Percentiles rank a stretch among this genome's conserved stretches.
These are phyloP conservation scores for Adela reaumurella DNA, from an alignment of 2,888 invertebrate species.

Conservation along the genomic window DNA sequence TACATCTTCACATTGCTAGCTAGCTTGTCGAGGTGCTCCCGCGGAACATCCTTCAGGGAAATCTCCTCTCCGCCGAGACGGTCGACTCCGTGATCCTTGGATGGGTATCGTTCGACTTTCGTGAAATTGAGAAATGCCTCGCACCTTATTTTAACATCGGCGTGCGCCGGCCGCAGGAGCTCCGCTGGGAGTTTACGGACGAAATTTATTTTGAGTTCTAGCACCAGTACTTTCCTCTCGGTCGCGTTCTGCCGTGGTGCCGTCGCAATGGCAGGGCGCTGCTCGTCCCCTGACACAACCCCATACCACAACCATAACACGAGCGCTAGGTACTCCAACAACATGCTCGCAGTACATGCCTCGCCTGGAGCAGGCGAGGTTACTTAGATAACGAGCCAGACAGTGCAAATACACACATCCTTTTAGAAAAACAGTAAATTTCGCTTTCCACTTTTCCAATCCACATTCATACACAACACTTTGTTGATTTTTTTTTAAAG, in stretches of 20 bases:
- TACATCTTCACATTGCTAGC: slow-evolving; percentile 34
- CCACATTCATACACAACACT: too few relatives aligned
- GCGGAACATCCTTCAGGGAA: slow-evolving; percentile 31
- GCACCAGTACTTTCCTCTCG: slow-evolving; percentile 39
- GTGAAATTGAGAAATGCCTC: slow-evolving; percentile 45
- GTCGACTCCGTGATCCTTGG: slow-evolving; percentile 31
- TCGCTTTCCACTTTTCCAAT: too few relatives aligned
- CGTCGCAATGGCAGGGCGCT: too few relatives aligned
- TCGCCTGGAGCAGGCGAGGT: not conserved
- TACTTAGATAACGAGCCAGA: too few relatives aligned
- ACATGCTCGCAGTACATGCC: not conserved
- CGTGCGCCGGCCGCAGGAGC: slow-evolving; percentile 24
- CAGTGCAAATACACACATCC: too few relatives aligned
- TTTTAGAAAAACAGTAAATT: too few relatives aligned
- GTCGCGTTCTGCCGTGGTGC: slow-evolving; percentile 14
- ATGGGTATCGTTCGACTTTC: slow-evolving; percentile 36
- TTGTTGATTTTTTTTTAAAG: too few relatives aligned
- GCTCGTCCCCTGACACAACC: not conserved
- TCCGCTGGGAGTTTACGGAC: slow-evolving; percentile 33
- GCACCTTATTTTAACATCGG: slow-evolving; percentile 37
- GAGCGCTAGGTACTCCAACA: not conserved
- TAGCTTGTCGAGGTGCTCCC: slow-evolving; percentile 30
- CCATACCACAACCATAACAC: not conserved
- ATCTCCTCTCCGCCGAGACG: slow-evolving; percentile 18
- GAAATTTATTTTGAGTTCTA: slow-evolving; percentile 30